Evolutionary conservation across 1,140 invertebrate species (phyloP).

Genomic region (silkworm (Bombyx mori)): DNA sequence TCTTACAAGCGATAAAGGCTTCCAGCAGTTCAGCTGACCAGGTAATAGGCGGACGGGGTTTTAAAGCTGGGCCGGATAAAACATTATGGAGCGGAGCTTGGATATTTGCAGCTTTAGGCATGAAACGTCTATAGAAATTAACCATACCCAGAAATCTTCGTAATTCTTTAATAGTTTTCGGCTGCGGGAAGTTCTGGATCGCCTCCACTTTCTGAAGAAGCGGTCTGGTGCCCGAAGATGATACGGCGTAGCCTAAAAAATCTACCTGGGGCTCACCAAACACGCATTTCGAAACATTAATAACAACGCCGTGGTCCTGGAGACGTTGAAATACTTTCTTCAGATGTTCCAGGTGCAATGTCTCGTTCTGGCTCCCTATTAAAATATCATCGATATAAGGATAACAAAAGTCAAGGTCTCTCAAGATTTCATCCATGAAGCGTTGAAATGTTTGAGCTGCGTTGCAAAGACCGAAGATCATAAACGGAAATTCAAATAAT

Average conservation of each 20-base stretch:
- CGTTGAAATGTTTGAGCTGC: too few relatives aligned
- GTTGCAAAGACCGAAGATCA: too few relatives aligned
- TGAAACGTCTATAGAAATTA: constrained; percentile 9
- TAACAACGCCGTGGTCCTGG: constrained; percentile 2
- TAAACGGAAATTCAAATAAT: too few relatives aligned
- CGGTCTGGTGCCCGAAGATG: constrained; percentile 3
- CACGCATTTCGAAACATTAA: constrained; percentile 8
- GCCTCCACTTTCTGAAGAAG: background rate
- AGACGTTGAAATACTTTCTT: constrained; percentile 2
- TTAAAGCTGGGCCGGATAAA: background rate
- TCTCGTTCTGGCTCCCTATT: background rate
- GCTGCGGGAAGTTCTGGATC: constrained; percentile 4
- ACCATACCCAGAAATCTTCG: constrained; percentile 12
- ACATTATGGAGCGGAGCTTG: background rate
- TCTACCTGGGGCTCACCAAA: constrained; percentile 4
- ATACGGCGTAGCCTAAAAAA: constrained; percentile 5
- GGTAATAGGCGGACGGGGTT: background rate
- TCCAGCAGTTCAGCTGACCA: background rate
- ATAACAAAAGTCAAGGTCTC: constrained; percentile 1
- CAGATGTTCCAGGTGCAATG: background rate
- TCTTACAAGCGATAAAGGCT: background rate
- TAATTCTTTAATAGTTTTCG: constrained; percentile 5
- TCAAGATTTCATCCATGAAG: background rate
- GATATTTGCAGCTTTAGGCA: background rate
- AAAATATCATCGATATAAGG: background rate